These are phyloP conservation scores for Hypomecis atomaria DNA, from an alignment of 2,888 invertebrate species.

Conservation along the genomic window DNA sequence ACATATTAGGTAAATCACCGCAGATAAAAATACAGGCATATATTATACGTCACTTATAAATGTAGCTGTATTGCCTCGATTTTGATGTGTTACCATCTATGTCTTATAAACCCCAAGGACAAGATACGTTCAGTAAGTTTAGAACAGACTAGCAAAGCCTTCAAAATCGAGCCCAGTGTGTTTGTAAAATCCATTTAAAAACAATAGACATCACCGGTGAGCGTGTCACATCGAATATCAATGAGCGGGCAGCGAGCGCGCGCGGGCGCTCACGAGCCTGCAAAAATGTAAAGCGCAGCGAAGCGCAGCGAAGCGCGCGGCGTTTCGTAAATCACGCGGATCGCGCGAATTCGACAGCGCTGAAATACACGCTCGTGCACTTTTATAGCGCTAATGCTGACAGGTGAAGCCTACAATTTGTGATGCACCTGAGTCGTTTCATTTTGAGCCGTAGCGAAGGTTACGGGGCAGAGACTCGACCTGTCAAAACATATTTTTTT, in stretches of 20 bases:
- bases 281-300: conserved; percentile 82
- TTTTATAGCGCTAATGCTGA: conserved; percentile 37
- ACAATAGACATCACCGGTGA: conserved; percentile 55
- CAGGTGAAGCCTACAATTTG: conserved; percentile 22
- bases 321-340: conserved; percentile 79
- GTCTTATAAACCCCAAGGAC: too few relatives aligned
- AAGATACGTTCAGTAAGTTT: too few relatives aligned
- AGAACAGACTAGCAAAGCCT: too few relatives aligned
- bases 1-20: too few relatives aligned
- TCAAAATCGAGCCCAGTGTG: not conserved
- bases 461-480: too few relatives aligned
- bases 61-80: too few relatives aligned
- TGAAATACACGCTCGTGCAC: conserved; percentile 58
- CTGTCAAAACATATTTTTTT: too few relatives aligned
- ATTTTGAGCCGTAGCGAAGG: not conserved
- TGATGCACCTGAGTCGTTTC: not conserved
- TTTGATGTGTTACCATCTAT: too few relatives aligned
- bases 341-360: conserved; percentile 70
- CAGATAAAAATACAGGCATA: too few relatives aligned
- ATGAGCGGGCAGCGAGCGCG: conserved; percentile 67
- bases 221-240: conserved; percentile 74
- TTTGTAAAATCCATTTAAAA: conserved; percentile 27
- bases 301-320: conserved; percentile 78
- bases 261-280: conserved; percentile 71
- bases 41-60: too few relatives aligned